A percentile compares a stretch with the other conserved stretches of the same genome.
Conservation (phyloP, 2,888 invertebrate species). For the Agrochola macilenta region DNA sequence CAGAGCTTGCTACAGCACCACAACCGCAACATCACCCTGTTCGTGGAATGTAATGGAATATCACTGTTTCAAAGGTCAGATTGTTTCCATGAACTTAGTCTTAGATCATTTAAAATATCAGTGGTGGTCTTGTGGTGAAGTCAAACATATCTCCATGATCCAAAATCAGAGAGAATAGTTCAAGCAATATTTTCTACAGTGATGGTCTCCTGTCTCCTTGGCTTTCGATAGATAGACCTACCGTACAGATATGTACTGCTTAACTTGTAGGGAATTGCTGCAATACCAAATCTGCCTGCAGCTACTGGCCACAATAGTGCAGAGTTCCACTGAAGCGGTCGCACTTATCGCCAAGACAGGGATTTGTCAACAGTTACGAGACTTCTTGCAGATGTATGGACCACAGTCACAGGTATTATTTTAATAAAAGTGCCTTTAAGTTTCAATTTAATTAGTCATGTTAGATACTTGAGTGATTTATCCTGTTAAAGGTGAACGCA, state of each 20-base stretch:
- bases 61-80: conserved; percentile 78
- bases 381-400: conserved; percentile 73
- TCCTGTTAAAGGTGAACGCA: too few species aligned
- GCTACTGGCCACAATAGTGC: conserved; percentile 77
- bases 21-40: conserved; percentile 75
- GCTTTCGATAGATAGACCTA: too few species aligned
- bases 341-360: conserved; percentile 61
- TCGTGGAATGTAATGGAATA: conserved; percentile 79
- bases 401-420: conserved; percentile 74
- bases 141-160: too few species aligned
- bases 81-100: too few species aligned
- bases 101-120: neutral
- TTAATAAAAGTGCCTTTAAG: too few species aligned
- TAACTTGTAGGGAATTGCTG: conserved; percentile 72
- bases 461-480: too few species aligned
- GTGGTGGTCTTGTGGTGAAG: neutral
- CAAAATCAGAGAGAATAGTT: too few species aligned
- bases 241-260: neutral
- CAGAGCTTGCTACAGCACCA: conserved; percentile 79
- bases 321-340: conserved; percentile 66
- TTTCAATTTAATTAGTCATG: too few species aligned
- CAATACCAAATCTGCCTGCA: conserved; percentile 77
- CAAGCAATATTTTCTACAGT: too few species aligned
- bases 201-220: too few species aligned
- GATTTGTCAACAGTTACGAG: conserved; percentile 69